A percentile compares a stretch with the other conserved stretches of the same genome.
phyloP scores from a whole-genome alignment of 2,113 vertebrate genomes.

The Propithecus coquereli region DNA sequence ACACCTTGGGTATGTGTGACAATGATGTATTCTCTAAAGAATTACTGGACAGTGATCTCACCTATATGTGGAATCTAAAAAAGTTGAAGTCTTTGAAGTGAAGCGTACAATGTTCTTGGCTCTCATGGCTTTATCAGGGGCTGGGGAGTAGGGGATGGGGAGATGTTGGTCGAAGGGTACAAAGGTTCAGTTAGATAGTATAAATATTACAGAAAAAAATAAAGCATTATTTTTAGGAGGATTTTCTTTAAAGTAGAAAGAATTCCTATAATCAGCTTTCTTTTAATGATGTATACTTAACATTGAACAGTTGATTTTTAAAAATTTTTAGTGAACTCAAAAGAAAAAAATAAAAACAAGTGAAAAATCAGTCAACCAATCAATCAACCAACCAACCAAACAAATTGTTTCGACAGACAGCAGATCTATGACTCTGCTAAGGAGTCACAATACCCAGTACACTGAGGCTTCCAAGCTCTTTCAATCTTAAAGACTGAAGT shows the following conservation, averaged over 20 bases:
- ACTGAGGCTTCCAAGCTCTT: background rate
- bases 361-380: background rate
- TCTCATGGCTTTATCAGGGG: background rate
- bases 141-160: too few species aligned
- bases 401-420: background rate
- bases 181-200: background rate
- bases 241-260: background rate
- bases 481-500: background rate
- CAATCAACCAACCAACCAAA: background rate
- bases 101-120: background rate
- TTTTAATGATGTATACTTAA: background rate
- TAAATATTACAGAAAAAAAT: background rate
- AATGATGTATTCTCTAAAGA: background rate
- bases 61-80: background rate
- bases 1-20: background rate
- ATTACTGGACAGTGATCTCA: background rate
- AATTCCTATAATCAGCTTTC: background rate
- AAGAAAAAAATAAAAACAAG: background rate
- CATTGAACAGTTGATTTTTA: background rate
- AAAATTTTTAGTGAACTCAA: background rate
- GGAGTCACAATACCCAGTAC: background rate
- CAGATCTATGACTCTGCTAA: background rate
- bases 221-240: background rate
- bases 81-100: background rate
- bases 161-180: background rate